Evolutionary conservation across 2,113 vertebrate species (phyloP).

Genomic region (Oryzias curvinotus): DNA sequence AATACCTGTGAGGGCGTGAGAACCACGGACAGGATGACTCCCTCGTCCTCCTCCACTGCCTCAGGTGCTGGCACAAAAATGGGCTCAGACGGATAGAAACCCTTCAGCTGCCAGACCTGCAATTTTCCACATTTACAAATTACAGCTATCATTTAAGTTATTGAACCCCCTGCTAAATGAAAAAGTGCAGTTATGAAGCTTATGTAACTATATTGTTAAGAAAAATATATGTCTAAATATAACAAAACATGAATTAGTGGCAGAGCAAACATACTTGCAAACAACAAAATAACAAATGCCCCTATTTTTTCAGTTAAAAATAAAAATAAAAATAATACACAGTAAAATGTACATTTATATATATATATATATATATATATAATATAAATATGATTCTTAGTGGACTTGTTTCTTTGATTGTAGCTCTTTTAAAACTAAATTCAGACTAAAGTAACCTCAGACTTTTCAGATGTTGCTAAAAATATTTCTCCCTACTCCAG

Average conservation of each 20-base stretch:
- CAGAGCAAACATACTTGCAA: no score
- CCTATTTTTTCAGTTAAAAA: no score
- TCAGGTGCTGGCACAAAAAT: constrained; percentile 87
- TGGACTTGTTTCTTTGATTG: background rate
- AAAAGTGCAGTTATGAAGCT: no score
- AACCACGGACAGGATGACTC: constrained; percentile 89
- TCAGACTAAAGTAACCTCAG: background rate
- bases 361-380: no score
- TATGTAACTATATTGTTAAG: no score
- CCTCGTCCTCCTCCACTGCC: constrained; percentile 84
- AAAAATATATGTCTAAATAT: no score
- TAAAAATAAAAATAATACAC: no score
- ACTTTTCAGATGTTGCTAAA: background rate
- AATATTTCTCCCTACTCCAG: background rate
- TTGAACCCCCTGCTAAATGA: no score
- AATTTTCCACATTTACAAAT: background rate
- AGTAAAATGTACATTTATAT: no score
- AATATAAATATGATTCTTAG: background rate
- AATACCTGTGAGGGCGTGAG: constrained; percentile 85
- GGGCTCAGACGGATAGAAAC: constrained; percentile 90
- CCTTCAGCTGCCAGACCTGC: constrained; percentile 87
- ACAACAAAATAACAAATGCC: no score
- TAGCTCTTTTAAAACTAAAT: background rate
- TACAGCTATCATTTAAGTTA: background rate
- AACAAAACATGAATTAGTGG: no score